phyloP scores from a whole-genome alignment of 2,113 vertebrate species.

The Corythornis cristatus region DNA sequence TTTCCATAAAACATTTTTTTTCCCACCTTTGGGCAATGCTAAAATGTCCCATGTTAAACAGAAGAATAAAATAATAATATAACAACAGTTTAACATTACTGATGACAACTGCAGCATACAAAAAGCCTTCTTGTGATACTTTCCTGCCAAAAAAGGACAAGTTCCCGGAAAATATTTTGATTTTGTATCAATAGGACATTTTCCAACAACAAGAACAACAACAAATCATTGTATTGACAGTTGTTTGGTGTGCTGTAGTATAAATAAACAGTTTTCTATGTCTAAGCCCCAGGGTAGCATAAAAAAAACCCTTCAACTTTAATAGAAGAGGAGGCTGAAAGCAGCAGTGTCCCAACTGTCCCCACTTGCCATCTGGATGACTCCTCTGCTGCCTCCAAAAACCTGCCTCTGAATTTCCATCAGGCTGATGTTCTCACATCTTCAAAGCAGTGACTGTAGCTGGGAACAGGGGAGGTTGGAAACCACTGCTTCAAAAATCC shows the following conservation, averaged over 20 bases:
- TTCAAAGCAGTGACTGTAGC: not conserved
- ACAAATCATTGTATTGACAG: not conserved
- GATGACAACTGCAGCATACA: not conserved
- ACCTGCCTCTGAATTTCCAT: not conserved
- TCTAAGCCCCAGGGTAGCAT: not conserved
- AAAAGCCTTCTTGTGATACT: not conserved
- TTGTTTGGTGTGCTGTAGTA: not conserved
- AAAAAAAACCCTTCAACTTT: not conserved
- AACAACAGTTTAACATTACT: not conserved
- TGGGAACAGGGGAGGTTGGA: not conserved
- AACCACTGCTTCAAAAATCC: not conserved
- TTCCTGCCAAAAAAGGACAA: not conserved
- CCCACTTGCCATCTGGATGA: not conserved
- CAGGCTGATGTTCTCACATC: not conserved
- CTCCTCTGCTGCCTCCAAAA: rapidly evolving
- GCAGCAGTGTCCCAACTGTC: not conserved
- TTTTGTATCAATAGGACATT: not conserved
- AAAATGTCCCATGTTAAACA: not conserved
- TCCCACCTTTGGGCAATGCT: not conserved
- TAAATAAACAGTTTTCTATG: not conserved
- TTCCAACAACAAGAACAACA: not conserved
- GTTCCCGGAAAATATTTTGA: not conserved
- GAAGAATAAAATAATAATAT: not conserved
- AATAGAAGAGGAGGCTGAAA: not conserved
- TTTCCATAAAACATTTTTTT: not conserved